phyloP scores from a whole-genome alignment of 2,113 vertebrate genomes.

The Serinus canaria region DNA sequence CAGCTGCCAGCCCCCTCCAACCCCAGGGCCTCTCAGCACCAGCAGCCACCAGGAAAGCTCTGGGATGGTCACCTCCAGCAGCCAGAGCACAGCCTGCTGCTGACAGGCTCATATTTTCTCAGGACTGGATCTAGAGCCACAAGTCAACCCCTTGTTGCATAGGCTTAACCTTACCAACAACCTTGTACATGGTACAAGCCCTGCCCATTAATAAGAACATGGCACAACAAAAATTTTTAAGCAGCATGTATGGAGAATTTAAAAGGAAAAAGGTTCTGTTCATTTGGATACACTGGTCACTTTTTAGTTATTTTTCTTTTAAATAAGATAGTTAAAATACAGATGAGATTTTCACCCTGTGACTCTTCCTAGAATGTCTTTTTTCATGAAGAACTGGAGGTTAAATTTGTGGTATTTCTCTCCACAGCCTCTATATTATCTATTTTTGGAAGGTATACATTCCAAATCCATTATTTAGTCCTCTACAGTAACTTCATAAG shows the following conservation, averaged over 20 bases:
- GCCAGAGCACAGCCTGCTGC: neutral
- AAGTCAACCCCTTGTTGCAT: neutral
- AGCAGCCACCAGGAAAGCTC: neutral
- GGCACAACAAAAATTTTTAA: neutral
- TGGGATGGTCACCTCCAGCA: neutral
- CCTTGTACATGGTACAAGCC: fast-evolving
- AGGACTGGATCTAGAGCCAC: neutral
- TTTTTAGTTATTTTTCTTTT: neutral
- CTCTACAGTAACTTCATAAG: neutral
- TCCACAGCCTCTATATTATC: neutral
- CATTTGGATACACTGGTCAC: neutral
- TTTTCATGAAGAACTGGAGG: neutral
- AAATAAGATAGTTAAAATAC: neutral
- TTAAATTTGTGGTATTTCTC: neutral
- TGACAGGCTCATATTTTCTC: neutral
- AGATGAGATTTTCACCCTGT: neutral
- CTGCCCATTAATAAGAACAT: neutral
- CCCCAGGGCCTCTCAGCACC: fast-evolving
- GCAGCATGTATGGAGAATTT: neutral
- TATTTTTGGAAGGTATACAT: neutral
- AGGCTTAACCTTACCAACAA: neutral
- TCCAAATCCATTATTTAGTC: neutral
- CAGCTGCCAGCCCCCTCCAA: neutral
- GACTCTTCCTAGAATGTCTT: neutral
- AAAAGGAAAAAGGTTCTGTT: neutral